Evolutionary conservation across 2,113 vertebrate genomes (phyloP).

Genomic region (Halichoerus grypus): DNA sequence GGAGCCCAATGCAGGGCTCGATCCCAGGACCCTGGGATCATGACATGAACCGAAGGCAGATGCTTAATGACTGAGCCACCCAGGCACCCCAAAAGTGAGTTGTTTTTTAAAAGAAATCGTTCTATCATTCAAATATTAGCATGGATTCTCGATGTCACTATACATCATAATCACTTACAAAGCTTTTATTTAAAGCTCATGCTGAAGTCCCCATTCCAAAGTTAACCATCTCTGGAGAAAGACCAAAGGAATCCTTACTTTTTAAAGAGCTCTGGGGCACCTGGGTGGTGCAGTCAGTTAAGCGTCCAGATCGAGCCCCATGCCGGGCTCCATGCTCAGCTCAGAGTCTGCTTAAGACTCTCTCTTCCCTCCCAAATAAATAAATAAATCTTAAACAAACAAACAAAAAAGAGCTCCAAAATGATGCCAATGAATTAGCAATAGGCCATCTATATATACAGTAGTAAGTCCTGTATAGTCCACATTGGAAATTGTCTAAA

Average conservation of each 20-base stretch:
- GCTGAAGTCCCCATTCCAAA: neutral
- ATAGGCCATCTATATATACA: neutral
- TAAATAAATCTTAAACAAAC: neutral
- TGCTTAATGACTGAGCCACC: too few species aligned
- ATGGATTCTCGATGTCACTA: constrained; percentile 34
- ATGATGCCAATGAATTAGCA: constrained; percentile 34
- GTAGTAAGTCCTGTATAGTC: neutral
- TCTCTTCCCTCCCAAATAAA: neutral
- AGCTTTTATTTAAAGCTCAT: constrained; percentile 47
- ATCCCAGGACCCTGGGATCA: too few species aligned
- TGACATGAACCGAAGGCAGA: too few species aligned
- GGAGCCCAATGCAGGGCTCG: too few species aligned
- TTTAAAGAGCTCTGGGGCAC: neutral
- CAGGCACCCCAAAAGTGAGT: neutral
- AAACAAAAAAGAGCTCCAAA: neutral
- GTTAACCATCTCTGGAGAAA: constrained; percentile 17
- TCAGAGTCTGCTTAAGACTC: neutral
- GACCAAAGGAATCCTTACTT: neutral
- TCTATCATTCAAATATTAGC: neutral
- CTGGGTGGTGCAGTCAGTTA: neutral
- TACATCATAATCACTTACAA: constrained; percentile 16
- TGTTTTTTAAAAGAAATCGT: constrained; percentile 23
- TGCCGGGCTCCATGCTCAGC: neutral
- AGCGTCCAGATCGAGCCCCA: neutral
- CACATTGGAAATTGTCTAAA: constrained; percentile 32